Base-by-base conservation (phyloP, 2,113 vertebrate genomes). In the Miniopterus natalensis region DNA sequence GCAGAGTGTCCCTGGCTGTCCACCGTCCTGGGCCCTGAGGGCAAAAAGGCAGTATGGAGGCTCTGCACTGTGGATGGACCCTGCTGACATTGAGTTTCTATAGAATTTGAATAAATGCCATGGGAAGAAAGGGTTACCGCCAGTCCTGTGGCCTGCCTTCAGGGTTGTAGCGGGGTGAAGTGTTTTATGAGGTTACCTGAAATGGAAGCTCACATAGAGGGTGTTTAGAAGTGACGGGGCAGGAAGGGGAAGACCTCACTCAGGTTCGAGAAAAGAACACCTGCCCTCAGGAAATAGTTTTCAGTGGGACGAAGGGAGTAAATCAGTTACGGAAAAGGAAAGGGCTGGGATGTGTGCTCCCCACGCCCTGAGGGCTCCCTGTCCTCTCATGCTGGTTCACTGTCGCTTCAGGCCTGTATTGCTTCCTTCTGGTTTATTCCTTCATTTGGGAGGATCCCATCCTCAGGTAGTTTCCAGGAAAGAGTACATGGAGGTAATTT, bases 101-200 rank as follows among this genome's bases (percentile, higher is more conserved):
- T 77, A 6, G 77, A 75, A 51, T 96, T 75, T 83, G 51, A 91
- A 74, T 91, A 59, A 74, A 85, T 83, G 87, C 61, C 12, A 14
- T 71, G 31, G 74, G 84, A 61, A 88, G 70, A 57, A 63, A 70
- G 61, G 55, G 45, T 84, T 40, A 57, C 70, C 79, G 61, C 53
- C 78, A 94, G 77, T 71, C 92, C 81, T 94, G 75, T 83, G n/a
- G 13, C 77, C 77, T 92, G 23, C 45, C 47, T 92, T 88, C 42
- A 21, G 79, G 40, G 25, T 92, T 79, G 47, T 73, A 71, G 21
- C 61, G 73, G 74, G 23, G 15, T 59, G 25, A 2, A 25, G 21
- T 75, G 29, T 87, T 59, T 51, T 45, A 8, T 83, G 17, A 18
- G 71, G 31, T 79, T 89, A 47, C 18, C n/a, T 31, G 63, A 77